Evolutionary conservation across 2,113 vertebrate species (phyloP).

Genomic region (Mormyrus iriodes): DNA sequence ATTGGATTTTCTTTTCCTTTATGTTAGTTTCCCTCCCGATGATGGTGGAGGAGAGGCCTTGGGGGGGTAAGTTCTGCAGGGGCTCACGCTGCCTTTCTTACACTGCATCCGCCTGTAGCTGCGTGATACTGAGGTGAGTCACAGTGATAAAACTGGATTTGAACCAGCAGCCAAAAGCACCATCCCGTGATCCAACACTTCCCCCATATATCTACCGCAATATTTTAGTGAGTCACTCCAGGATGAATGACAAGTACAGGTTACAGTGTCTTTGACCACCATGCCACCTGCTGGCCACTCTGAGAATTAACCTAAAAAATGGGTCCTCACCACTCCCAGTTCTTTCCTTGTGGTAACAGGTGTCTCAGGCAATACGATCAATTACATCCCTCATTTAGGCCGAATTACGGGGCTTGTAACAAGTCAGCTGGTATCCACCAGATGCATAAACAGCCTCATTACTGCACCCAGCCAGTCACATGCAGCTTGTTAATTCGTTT

Average conservation of each 20-base stretch:
- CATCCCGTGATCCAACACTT: background rate
- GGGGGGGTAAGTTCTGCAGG: background rate
- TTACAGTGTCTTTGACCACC: background rate
- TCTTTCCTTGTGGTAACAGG: background rate
- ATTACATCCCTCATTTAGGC: background rate
- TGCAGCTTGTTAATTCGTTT: background rate
- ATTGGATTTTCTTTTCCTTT: conserved; percentile 11
- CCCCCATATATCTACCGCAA: background rate
- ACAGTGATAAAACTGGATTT: background rate
- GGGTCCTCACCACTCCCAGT: background rate
- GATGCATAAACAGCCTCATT: background rate
- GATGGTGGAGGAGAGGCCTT: background rate
- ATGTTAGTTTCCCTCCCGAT: conserved; percentile 1
- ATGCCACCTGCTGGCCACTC: background rate
- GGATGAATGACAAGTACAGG: background rate
- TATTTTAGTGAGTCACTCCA: background rate
- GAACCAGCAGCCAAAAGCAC: background rate
- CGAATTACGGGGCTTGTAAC: background rate
- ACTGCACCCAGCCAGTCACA: background rate
- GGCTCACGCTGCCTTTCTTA: background rate
- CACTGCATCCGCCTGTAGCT: background rate
- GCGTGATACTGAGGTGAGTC: background rate
- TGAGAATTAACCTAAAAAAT: background rate
- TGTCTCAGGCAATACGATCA: background rate
- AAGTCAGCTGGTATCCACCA: background rate